Conservation (phyloP, 2,797 vertebrate species). For the Poeciliopsis turneri region DNA sequence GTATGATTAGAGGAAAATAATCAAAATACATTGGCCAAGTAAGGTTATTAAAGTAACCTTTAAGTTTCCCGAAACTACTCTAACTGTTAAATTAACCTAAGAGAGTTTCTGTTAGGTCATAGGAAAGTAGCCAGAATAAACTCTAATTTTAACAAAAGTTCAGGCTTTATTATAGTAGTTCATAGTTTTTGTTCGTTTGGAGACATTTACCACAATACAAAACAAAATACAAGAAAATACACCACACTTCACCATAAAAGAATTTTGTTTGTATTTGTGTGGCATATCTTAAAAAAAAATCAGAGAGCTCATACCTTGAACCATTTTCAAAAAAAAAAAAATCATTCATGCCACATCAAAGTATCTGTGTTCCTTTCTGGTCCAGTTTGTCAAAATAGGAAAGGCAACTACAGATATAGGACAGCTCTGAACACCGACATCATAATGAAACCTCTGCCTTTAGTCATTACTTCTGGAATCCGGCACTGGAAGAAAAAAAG, state of each 20-base stretch:
- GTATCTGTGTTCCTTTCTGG: too few species aligned
- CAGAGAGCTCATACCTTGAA: background rate
- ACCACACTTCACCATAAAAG: background rate
- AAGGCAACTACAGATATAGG: too few species aligned
- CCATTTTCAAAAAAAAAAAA: too few species aligned
- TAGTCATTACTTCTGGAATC: slow-evolving; percentile 63
- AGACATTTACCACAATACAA: background rate
- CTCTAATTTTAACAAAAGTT: background rate
- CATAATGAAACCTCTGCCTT: slow-evolving; percentile 65
- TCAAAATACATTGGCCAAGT: background rate
- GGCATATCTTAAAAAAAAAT: background rate
- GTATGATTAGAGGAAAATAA: background rate
- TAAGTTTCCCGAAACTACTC: background rate
- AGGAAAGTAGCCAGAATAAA: background rate
- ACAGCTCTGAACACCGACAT: slow-evolving; percentile 49
- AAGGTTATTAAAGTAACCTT: background rate
- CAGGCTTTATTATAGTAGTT: background rate
- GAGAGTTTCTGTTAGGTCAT: background rate
- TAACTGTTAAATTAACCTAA: background rate
- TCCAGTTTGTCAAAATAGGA: too few species aligned
- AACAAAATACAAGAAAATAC: background rate
- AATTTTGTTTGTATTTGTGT: background rate
- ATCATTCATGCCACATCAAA: too few species aligned
- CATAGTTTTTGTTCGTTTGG: background rate
- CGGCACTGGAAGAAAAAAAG: slow-evolving; percentile 39